Conservation (phyloP, 1,140 invertebrate species). For the Drosophila pachea region DNA sequence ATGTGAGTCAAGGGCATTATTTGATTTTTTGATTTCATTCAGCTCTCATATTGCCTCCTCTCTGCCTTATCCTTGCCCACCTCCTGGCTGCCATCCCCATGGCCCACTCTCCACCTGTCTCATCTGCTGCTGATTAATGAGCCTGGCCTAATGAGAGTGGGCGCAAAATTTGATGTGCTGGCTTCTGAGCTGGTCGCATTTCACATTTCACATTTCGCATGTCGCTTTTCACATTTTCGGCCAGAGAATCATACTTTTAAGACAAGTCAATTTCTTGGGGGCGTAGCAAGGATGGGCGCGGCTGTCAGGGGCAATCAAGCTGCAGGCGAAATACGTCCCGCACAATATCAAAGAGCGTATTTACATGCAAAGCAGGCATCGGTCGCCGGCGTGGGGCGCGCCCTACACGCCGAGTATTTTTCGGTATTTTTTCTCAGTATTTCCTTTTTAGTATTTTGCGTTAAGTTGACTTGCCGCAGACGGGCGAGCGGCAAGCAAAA, state of each 20-base stretch:
- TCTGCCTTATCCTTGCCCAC: background rate
- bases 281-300: background rate
- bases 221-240: too few species aligned
- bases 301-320: slow-evolving; percentile 73
- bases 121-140: slow-evolving; percentile 38
- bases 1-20: slow-evolving; percentile 60
- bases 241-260: too few species aligned
- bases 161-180: slow-evolving; percentile 28
- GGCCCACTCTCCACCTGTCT: background rate
- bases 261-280: slow-evolving; percentile 22
- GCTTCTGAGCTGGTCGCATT: slow-evolving; percentile 32
- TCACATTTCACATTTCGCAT: slow-evolving; percentile 31
- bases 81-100: too few species aligned
- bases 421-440: background rate
- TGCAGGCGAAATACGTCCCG: slow-evolving; percentile 64
- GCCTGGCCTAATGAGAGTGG: slow-evolving; percentile 38
- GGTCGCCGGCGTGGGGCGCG: background rate
- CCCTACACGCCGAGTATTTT: background rate
- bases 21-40: slow-evolving; percentile 10
- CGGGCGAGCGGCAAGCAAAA: slow-evolving; percentile 30
- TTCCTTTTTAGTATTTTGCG: background rate
- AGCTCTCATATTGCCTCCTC: slow-evolving; percentile 10
- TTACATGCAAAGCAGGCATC: slow-evolving; percentile 72
- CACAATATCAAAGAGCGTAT: slow-evolving; percentile 73
- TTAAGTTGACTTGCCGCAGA: slow-evolving; percentile 71